Evolutionary conservation across 1,140 invertebrate genomes (phyloP).

Genomic region (Agrypnia vestita): DNA sequence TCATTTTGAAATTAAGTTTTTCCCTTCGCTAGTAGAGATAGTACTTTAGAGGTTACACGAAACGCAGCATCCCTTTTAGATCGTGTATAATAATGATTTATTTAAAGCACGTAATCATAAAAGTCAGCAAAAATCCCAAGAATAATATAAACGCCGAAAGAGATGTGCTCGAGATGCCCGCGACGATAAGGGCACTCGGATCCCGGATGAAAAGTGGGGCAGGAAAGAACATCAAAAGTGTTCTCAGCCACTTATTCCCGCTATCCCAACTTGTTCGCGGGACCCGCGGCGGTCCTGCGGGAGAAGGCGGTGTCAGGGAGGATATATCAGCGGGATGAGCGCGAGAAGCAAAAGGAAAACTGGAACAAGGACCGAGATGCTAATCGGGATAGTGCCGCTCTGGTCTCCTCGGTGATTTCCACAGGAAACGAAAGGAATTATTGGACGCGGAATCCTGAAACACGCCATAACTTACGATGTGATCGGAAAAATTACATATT

Average conservation of each 20-base stretch:
- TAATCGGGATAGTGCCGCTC: constrained; percentile 20
- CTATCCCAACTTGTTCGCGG: constrained; percentile 38
- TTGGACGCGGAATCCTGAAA: neutral
- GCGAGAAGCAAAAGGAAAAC: neutral
- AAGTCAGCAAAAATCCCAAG: neutral
- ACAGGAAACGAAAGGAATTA: constrained; percentile 18
- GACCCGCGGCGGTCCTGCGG: constrained; percentile 18
- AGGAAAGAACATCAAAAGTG: constrained; percentile 29
- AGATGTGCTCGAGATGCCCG: constrained; percentile 17
- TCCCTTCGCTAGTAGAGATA: too few species aligned
- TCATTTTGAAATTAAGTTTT: too few species aligned
- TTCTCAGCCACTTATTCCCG: constrained; percentile 36
- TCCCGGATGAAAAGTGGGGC: constrained; percentile 9
- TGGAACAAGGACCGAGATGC: constrained; percentile 29
- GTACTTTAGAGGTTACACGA: too few species aligned
- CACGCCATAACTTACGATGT: too few species aligned
- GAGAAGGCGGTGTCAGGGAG: constrained; percentile 35
- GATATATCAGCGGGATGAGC: constrained; percentile 24
- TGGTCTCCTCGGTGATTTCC: neutral
- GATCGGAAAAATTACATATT: too few species aligned
- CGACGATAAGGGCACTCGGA: neutral
- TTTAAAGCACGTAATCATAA: neutral
- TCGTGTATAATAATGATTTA: neutral
- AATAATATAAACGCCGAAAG: constrained; percentile 4
- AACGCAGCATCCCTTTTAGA: too few species aligned